A percentile compares a stretch with the other conserved stretches of the same genome.
Conservation (phyloP, 2,113 vertebrate species). For the Otis tarda region DNA sequence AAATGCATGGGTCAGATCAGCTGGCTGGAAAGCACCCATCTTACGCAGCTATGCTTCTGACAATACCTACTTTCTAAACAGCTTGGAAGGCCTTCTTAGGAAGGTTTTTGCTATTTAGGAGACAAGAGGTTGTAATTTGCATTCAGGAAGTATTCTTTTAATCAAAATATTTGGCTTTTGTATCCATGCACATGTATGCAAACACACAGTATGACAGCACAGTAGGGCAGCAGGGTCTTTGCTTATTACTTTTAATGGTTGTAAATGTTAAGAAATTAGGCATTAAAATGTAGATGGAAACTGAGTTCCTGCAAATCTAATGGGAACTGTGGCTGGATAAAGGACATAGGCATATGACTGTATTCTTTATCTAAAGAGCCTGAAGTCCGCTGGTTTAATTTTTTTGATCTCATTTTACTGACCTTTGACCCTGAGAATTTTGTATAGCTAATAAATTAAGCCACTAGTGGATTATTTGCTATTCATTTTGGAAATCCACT, state of each 20-base stretch:
- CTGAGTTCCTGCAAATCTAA: neutral
- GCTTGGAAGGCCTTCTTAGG: neutral
- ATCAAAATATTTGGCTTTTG: neutral
- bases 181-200: neutral
- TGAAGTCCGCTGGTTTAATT: neutral
- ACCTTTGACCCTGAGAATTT: neutral
- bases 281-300: neutral
- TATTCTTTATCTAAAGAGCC: neutral
- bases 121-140: neutral
- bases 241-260: neutral
- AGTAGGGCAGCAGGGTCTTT: neutral
- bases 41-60: neutral
- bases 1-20: neutral
- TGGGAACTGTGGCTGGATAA: neutral
- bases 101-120: neutral
- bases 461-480: neutral
- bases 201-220: neutral
- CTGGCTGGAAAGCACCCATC: neutral
- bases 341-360: neutral
- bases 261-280: neutral
- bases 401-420: neutral
- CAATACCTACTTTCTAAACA: neutral
- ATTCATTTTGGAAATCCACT: neutral
- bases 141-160: neutral
- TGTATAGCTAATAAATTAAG: neutral